Base-by-base conservation (phyloP, 2,888 invertebrate species). In the Cenopis cana region DNA sequence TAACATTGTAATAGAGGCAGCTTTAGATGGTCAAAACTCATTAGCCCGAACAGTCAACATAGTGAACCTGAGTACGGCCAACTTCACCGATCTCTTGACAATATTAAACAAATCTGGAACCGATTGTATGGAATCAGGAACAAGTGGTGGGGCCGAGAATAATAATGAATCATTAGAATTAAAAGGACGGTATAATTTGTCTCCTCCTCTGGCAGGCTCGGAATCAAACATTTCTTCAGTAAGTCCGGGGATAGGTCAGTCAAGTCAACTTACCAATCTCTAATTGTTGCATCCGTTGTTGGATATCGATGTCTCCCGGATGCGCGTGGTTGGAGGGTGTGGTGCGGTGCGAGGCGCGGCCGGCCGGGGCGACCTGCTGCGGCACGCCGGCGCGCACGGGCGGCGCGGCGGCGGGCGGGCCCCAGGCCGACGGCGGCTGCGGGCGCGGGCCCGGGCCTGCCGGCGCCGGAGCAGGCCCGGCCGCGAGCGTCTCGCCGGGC, bases 361-460 rank as follows among this genome's bases (percentile, higher is more conserved):
- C 91, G 1, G 80, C 85, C 52, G 79, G 81, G 0, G 77, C 82
- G 0, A 87, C 72, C 0, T 86, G 86, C 0, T 87, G 74, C 0
- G 90, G 90, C 2, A 82, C 85, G 0, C 89, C 89, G 0, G 91
- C 89, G 10, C 91, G 79, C 0, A 89, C 86, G 0, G 89, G 86
- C 1, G 89, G 88, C 0, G 85, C 85, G 0, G 81, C 84, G 0
- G 86, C 69, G 0, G 91, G 91, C 14, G 89, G 85, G 0, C 88
- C 91, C 91, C 92, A 93, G 0, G 92, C 89, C 0, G 87, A 82
- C 0, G 91, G 89, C 3, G 90, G 90, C 73, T 89, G 89, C 2
- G 90, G 89, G 0, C 90, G 85, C 0, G 90, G 89, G 0, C 81
- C 83, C 0, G 81, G 65, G 0, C 10, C 46, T 11, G 24, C 20